Percentiles rank a stretch among this genome's conserved stretches.
These are phyloP conservation scores for Pimpla rufipes DNA, from an alignment of 2,888 invertebrate genomes.

Conservation along the genomic window DNA sequence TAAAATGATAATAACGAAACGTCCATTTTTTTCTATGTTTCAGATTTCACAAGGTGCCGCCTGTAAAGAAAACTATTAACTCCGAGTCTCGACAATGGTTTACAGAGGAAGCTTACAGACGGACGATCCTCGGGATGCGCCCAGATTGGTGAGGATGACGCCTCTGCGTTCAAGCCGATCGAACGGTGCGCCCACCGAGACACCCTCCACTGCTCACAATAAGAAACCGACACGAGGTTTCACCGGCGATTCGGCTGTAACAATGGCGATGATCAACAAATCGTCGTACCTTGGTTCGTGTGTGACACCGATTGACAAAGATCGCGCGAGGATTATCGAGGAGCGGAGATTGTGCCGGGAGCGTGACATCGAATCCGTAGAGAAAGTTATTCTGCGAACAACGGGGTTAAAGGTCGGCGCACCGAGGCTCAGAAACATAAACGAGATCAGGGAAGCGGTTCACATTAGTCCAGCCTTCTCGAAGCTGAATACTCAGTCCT, in stretches of 20 bases:
- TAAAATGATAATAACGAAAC: not conserved
- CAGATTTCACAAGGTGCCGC: not conserved
- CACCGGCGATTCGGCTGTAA: not conserved
- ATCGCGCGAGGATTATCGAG: slow-evolving; percentile 77
- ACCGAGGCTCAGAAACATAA: slow-evolving; percentile 80
- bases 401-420: slow-evolving; percentile 78
- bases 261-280: slow-evolving; percentile 51
- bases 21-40: not conserved
- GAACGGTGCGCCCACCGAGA: slow-evolving; percentile 25
- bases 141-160: slow-evolving; percentile 80
- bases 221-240: slow-evolving; percentile 29
- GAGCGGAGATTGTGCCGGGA: slow-evolving; percentile 76
- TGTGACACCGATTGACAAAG: slow-evolving; percentile 72
- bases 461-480: slow-evolving; percentile 72
- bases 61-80: not conserved
- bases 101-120: slow-evolving; percentile 81
- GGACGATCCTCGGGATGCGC: slow-evolving; percentile 81
- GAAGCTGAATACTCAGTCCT: slow-evolving; percentile 4
- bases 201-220: slow-evolving; percentile 25
- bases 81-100: slow-evolving; percentile 75
- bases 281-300: slow-evolving; percentile 70
- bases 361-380: slow-evolving; percentile 77
- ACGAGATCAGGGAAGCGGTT: slow-evolving; percentile 79
- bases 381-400: slow-evolving; percentile 76
- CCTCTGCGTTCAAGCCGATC: slow-evolving; percentile 77